A percentile compares a stretch with the other conserved stretches of the same genome.
Evolutionary conservation across 2,113 vertebrate genomes (phyloP).

Genomic region (Coturnix japonica): DNA sequence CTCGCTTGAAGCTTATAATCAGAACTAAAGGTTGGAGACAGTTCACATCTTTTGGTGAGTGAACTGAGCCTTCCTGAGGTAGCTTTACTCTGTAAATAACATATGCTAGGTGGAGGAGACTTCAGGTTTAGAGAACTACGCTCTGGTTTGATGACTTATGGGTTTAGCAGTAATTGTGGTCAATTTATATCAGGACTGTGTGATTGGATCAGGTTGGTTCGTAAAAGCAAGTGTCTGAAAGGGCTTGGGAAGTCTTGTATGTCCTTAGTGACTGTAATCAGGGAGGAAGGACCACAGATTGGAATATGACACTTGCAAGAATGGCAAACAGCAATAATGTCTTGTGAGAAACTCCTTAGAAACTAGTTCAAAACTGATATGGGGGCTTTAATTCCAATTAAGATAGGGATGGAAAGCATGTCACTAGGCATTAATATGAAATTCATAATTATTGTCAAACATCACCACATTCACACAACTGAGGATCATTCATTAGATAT

Average conservation of each 20-base stretch:
- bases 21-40: background rate
- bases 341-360: background rate
- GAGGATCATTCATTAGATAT: accelerated
- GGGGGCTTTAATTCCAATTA: background rate
- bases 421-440: background rate
- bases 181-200: background rate
- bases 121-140: background rate
- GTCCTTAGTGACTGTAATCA: background rate
- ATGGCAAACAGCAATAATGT: background rate
- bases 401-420: background rate
- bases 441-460: background rate
- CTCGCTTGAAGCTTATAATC: background rate
- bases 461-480: background rate
- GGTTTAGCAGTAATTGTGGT: background rate
- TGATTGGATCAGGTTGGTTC: background rate
- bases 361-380: background rate
- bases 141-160: background rate
- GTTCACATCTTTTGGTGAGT: background rate
- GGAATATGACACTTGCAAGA: background rate
- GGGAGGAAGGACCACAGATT: background rate
- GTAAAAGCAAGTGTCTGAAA: background rate
- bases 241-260: background rate
- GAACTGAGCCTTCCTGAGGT: background rate
- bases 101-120: background rate
- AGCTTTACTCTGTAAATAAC: background rate